A percentile compares a stretch with the other conserved stretches of the same genome.
Evolutionary conservation across 2,113 vertebrate genomes (phyloP).

Genomic region (Nasalis larvatus): DNA sequence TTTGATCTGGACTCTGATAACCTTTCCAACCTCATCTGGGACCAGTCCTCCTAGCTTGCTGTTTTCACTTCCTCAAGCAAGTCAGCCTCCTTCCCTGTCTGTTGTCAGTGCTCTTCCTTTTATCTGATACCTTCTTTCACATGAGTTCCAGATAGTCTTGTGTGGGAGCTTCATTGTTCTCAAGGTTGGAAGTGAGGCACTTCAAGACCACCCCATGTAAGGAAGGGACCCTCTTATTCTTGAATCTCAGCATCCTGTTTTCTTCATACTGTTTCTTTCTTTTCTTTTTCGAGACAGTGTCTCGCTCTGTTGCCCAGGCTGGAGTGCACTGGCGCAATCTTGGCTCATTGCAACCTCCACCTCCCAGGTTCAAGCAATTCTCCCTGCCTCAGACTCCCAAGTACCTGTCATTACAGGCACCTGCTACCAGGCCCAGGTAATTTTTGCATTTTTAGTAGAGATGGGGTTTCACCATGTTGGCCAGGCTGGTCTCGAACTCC

Average conservation of each 20-base stretch:
- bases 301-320: no score
- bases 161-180: neutral
- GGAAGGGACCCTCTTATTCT: no score
- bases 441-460: no score
- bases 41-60: slow-evolving; percentile 71
- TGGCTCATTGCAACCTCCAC: no score
- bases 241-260: neutral
- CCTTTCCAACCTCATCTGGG: slow-evolving; percentile 54
- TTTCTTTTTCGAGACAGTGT: no score
- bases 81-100: slow-evolving; percentile 68
- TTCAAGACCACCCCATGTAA: neutral
- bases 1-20: slow-evolving; percentile 75
- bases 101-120: slow-evolving; percentile 29
- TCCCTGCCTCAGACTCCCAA: no score
- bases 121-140: slow-evolving; percentile 51
- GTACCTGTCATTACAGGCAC: no score
- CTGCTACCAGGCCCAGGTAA: no score
- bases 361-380: no score
- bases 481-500: no score
- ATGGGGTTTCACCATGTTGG: no score
- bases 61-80: slow-evolving; percentile 75
- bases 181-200: neutral
- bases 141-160: neutral
- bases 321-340: no score
- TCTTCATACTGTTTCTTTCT: neutral